Conservation (phyloP, 2,797 vertebrate species). For the Melanotaenia maccullochi region DNA sequence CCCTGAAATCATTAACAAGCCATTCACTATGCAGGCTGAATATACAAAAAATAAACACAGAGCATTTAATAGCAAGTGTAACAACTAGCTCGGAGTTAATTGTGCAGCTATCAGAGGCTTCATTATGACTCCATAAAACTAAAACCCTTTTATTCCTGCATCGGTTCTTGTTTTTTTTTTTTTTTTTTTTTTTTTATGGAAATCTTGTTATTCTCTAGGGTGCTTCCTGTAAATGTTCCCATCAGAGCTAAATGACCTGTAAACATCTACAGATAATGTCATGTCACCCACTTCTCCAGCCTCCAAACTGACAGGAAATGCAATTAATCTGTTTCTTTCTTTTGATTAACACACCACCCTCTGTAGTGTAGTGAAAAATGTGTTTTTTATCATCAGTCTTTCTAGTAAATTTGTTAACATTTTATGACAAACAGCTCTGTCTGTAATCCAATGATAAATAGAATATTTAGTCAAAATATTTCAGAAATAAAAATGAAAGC, state of each 20-base stretch:
- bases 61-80: constrained; percentile 31
- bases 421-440: not conserved
- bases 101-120: constrained; percentile 46
- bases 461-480: not conserved
- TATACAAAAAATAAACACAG: constrained; percentile 41
- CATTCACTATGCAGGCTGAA: constrained; percentile 34
- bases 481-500: not conserved
- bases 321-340: constrained; percentile 3
- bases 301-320: constrained; percentile 4
- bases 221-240: constrained; percentile 42
- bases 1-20: constrained; percentile 68
- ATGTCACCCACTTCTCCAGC: constrained; percentile 11
- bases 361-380: not conserved
- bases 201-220: constrained; percentile 33
- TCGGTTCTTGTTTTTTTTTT: constrained; percentile 2
- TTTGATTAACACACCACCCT: not conserved
- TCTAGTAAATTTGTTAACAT: not conserved
- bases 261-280: constrained; percentile 22
- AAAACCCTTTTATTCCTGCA: constrained; percentile 16
- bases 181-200: constrained; percentile 20
- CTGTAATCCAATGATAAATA: not conserved
- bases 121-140: constrained; percentile 47
- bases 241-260: constrained; percentile 36
- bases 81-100: constrained; percentile 45
- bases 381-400: not conserved